Evolutionary conservation across 2,888 invertebrate genomes (phyloP), one percentile per base, ranked within the genome.

Genomic region (Rhagophthalmus giganteus): DNA sequence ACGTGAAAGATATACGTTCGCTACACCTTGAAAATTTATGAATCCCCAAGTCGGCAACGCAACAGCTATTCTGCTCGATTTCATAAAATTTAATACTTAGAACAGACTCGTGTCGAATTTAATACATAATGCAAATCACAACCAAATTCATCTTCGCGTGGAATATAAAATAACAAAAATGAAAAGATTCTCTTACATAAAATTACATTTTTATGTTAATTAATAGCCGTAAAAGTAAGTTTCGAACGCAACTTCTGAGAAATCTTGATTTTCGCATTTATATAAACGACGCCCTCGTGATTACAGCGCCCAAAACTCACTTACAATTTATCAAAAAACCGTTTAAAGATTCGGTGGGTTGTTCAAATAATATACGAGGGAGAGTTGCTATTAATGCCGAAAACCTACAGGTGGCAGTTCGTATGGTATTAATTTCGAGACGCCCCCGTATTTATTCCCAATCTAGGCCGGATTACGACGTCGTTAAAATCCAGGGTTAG

Each of bases 101-200:
- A 49, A 34, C 35, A 30, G 42, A 31, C 33, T 35, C 35, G 28
- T 35, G 41, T 20, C 30, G 47, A 47, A 47, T 53, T 47, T 53
- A 53, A 53, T 53, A 47, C 34, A 46, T 47, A 42, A 53, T 53
- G 53, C 34, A 53, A 53, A 53, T 53, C 40, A 44, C 46, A 46
- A 30, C 31, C 30, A 52, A 52, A 52, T 46, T 46, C 52, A 45
- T 52, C 37, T 37, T 27, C 37, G 15, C 30, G 33, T 32, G 28
- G 50, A 51, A 44, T 51, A 44, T 42, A 42, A 41, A 49, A 51
- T 33, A 44, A 32, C 38, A 32, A 32, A 46, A 38, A 46, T 12
- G 32, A 12, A 24, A 38, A 32, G 24, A 45, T 31, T 39, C 26
- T 24, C 15, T 32, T 44, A 45, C 39, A 39, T 44, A 20, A 41